Evolutionary conservation across 2,888 invertebrate genomes (phyloP).

Genomic region (Cerastis leucographa): DNA sequence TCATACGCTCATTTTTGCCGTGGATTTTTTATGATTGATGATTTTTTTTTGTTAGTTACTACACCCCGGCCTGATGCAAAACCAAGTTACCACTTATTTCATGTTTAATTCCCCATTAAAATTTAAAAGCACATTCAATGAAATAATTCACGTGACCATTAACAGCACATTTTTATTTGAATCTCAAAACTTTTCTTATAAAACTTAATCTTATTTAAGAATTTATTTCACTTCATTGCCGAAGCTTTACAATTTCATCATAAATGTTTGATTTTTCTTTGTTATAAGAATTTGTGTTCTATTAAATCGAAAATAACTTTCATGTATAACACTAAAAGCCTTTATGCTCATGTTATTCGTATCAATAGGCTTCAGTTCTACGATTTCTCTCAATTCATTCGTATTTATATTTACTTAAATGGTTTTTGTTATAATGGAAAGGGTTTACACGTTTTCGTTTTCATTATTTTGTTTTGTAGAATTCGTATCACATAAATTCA

Average conservation of each 20-base stretch:
- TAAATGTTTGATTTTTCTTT: conserved; percentile 45
- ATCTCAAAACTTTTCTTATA: conserved; percentile 22
- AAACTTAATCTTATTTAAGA: conserved; percentile 23
- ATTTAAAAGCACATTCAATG: neutral
- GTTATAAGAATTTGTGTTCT: conserved; percentile 25
- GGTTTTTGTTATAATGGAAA: conserved; percentile 20
- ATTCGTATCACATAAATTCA: neutral
- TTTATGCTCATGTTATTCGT: conserved; percentile 17
- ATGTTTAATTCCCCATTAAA: neutral
- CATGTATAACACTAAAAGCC: conserved; percentile 17
- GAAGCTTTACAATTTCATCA: conserved; percentile 28
- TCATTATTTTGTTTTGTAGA: neutral
- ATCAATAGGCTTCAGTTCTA: conserved; percentile 24
- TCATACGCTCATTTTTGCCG: too few relatives aligned
- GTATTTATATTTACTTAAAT: conserved; percentile 21
- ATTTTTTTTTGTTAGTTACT: neutral
- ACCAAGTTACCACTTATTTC: neutral
- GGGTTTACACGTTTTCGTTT: neutral
- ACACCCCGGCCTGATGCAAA: neutral
- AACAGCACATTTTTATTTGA: conserved; percentile 4
- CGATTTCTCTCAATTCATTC: conserved; percentile 36
- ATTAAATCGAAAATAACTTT: conserved; percentile 34
- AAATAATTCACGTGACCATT: conserved; percentile 1
- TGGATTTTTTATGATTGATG: neutral
- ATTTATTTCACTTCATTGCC: conserved; percentile 36